A percentile compares a stretch with the other conserved stretches of the same genome.
These are phyloP conservation scores for Hypsopygia costalis DNA, from an alignment of 2,888 invertebrate species.

Conservation along the genomic window DNA sequence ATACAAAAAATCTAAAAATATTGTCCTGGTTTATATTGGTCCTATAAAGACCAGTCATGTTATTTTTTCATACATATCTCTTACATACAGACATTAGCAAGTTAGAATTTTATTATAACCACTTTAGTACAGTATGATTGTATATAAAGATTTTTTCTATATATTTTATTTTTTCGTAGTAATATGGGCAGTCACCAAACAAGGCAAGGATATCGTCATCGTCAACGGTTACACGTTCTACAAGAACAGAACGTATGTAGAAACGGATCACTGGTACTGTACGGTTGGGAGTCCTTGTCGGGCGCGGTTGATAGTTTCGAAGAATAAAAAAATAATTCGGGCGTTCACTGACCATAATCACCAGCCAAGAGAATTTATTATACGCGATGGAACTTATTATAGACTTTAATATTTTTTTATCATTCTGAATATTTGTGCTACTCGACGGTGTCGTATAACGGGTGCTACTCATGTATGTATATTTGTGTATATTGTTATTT, in stretches of 20 bases:
- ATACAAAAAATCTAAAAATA: too few species aligned
- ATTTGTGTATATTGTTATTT: too few species aligned
- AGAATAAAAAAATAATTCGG: not conserved
- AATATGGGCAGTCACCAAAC: conserved; percentile 2
- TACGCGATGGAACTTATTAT: not conserved
- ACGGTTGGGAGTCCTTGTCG: conserved; percentile 4
- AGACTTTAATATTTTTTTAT: not conserved
- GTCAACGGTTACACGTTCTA: conserved; percentile 11
- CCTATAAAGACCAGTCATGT: too few species aligned
- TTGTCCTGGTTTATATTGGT: too few species aligned
- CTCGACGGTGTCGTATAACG: too few species aligned
- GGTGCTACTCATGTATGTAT: too few species aligned
- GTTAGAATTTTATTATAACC: too few species aligned
- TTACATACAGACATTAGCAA: too few species aligned
- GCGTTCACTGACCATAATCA: conserved; percentile 11
- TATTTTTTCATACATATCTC: too few species aligned
- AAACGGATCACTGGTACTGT: conserved; percentile 6
- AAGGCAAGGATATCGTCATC: conserved; percentile 8
- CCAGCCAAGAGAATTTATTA: conserved; percentile 7
- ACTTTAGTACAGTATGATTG: too few species aligned
- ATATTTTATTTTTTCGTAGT: not conserved
- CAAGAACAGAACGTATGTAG: not conserved
- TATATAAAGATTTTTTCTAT: too few species aligned
- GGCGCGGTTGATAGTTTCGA: conserved; percentile 4
- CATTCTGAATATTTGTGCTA: too few species aligned